Percentiles rank a stretch among this genome's conserved stretches.
phyloP scores from a whole-genome alignment of 2,113 vertebrate species.

The Zonotrichia leucophrys region DNA sequence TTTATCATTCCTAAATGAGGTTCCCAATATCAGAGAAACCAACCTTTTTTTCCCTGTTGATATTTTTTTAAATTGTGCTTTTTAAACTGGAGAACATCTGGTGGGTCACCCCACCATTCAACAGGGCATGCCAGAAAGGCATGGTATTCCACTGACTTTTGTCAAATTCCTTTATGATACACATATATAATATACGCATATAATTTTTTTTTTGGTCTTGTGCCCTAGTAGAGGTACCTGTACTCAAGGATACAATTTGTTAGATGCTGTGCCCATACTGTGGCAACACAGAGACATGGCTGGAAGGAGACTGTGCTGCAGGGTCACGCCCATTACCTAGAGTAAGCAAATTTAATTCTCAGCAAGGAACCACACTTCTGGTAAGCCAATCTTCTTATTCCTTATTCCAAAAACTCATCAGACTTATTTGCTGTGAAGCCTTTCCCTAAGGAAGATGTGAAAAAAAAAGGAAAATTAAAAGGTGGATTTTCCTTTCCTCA shows the following conservation, averaged over 20 bases:
- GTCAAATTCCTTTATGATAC: background rate
- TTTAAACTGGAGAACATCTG: background rate
- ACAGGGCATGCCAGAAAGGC: background rate
- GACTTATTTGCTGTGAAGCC: background rate
- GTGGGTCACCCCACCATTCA: accelerated
- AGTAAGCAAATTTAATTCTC: background rate
- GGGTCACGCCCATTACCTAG: background rate
- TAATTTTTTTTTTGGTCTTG: background rate
- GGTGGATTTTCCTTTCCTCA: background rate
- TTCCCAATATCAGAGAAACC: background rate
- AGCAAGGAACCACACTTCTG: background rate
- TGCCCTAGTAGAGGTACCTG: background rate
- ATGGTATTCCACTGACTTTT: background rate
- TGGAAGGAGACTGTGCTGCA: background rate
- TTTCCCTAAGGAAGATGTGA: background rate
- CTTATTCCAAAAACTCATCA: background rate
- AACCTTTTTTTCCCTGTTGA: background rate
- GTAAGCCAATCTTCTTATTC: background rate
- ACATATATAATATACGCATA: accelerated
- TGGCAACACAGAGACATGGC: background rate
- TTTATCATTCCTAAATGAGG: background rate
- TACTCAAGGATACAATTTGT: too few relatives aligned
- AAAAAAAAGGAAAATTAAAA: background rate
- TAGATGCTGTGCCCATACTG: background rate
- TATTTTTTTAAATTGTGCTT: background rate